Evolutionary conservation across 2,113 vertebrate genomes (phyloP), one percentile per base, ranked within the genome.

Genomic region (Suricata suricatta): DNA sequence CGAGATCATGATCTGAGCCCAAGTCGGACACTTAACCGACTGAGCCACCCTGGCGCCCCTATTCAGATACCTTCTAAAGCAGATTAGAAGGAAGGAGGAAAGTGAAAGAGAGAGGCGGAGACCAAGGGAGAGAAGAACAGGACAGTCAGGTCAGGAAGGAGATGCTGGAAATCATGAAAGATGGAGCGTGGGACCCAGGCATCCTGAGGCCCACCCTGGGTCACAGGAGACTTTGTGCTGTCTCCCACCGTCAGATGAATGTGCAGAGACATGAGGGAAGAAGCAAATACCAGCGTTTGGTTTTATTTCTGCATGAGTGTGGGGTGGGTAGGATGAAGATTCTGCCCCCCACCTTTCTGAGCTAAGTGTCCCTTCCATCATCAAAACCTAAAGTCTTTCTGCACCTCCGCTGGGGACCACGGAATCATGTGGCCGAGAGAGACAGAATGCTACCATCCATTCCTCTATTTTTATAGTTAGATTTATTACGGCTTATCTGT

Each of bases 391-490:
- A 13, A 52, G 19, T 10, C 15, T 5, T 17, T 47, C 35, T 33
- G 17, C 33, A 25, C 12, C 8, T 12, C 33, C 9, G 5, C 0
- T 0, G 7, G 25, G 27, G 25, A 74, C 31, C 3, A 0, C 16
- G 21, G 31, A 44, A 2, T 19, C 16, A 7, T 8, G 5, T 25
- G 27, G 3, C 35, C 2, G 3, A 47, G 35, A 27, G 16, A 68
- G 16, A 2, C 10, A 0, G 1, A 21, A 4, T 2, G 0, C 15
- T 25, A 25, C 21, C 7, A 2, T 15, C 2, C 14, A 68, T 60
- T 15, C 12, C 19, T 52, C 19, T 19, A 5, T 4, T 23, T 66
- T 57, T 41, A 7, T 0, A 14, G 25, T 8, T 7, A 17, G 41
- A 31, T 76, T 19, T 31, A 9, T 60, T 38, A 13, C 5, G 2